Percentiles rank a stretch among this genome's conserved stretches.
Conservation (phyloP, 2,888 invertebrate species). For the Amphipyra tragopoginis region DNA sequence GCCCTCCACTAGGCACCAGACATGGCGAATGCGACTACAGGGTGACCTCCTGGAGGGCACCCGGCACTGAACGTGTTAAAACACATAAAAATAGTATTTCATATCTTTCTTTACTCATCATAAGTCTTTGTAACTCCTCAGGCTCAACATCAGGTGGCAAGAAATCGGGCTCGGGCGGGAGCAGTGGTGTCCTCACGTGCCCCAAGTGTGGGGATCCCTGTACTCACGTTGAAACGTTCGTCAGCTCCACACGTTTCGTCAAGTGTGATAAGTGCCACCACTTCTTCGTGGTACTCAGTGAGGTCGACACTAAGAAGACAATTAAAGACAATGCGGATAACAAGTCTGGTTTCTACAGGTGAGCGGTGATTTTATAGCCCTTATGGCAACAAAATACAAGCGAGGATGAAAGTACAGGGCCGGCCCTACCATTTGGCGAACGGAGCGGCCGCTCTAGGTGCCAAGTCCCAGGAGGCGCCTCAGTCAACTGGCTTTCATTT, state of each 20-base stretch:
- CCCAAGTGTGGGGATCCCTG: constrained; percentile 99
- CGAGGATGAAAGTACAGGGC: too few species aligned
- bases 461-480: too few species aligned
- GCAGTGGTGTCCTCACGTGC: constrained; percentile 93
- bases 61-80: too few species aligned
- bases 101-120: too few species aligned
- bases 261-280: constrained; percentile 99
- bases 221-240: constrained; percentile 98
- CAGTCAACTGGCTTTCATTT: too few species aligned
- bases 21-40: too few species aligned
- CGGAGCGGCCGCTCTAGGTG: too few species aligned
- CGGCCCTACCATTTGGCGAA: too few species aligned
- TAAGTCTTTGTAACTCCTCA: constrained; percentile 27
- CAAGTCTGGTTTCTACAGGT: constrained; percentile 92
- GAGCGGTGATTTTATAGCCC: constrained; percentile 29
- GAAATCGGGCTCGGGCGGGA: constrained; percentile 90
- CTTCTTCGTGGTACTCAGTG: constrained; percentile 98
- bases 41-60: too few species aligned
- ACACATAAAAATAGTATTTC: too few species aligned
- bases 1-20: too few species aligned
- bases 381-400: too few species aligned
- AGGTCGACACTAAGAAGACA: constrained; percentile 96
- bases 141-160: constrained; percentile 87
- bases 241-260: constrained; percentile 98
- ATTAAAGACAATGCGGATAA: constrained; percentile 94